Evolutionary conservation across 2,888 invertebrate genomes (phyloP).

Genomic region (Brachyopa scutellaris): DNA sequence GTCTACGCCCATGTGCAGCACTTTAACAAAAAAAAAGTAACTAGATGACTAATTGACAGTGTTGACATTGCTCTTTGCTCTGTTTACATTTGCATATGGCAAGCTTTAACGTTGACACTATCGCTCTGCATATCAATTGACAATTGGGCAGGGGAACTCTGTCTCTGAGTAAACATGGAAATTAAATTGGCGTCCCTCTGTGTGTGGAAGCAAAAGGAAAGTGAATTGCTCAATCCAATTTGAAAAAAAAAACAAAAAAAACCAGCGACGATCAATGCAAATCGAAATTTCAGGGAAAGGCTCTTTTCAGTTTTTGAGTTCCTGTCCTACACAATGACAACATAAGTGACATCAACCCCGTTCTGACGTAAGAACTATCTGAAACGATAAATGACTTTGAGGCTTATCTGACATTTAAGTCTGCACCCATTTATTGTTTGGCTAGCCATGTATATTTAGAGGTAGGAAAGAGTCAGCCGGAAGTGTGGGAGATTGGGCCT

Average conservation of each 20-base stretch:
- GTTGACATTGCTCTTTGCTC: conserved; percentile 59
- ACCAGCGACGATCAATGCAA: background rate
- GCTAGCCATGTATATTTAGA: conserved; percentile 2
- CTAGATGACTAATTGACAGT: conserved; percentile 64
- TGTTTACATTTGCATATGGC: conserved; percentile 61
- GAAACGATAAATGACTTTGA: conserved; percentile 6
- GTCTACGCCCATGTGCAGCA: conserved; percentile 37
- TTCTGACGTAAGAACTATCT: conserved; percentile 36
- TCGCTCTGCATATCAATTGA: conserved; percentile 42
- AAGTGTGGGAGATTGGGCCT: conserved; percentile 13
- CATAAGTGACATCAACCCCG: conserved; percentile 36
- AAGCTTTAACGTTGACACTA: conserved; percentile 34
- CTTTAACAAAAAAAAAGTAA: no score
- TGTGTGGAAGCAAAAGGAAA: conserved; percentile 13
- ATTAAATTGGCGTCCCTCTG: background rate
- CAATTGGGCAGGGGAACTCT: no score
- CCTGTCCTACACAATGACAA: conserved; percentile 48
- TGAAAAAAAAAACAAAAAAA: no score
- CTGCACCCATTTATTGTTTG: conserved; percentile 46
- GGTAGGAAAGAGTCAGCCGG: conserved; percentile 10
- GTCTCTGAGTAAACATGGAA: background rate
- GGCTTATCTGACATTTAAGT: conserved; percentile 17
- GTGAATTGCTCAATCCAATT: conserved; percentile 19
- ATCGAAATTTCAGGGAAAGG: conserved; percentile 15
- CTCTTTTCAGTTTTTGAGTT: background rate